Conservation (phyloP, 2,113 vertebrate species). For the Crotalus tigris region DNA sequence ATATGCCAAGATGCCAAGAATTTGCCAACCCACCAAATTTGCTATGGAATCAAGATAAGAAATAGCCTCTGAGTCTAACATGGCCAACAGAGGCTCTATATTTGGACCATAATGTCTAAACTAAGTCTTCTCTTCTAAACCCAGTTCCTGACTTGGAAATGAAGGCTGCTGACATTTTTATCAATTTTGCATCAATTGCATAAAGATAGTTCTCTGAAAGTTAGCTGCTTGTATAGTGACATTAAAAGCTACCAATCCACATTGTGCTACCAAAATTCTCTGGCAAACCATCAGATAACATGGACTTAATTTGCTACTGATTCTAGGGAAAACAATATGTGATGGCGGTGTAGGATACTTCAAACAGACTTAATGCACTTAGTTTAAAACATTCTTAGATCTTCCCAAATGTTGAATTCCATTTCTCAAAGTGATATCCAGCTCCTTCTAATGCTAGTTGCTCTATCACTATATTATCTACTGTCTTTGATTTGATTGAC, state of each 20-base stretch:
- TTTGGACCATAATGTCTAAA: neutral
- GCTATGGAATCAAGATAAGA: neutral
- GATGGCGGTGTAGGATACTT: no score
- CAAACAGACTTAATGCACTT: neutral
- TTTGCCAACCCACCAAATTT: neutral
- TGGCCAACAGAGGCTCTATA: neutral
- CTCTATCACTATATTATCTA: neutral
- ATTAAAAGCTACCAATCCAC: neutral
- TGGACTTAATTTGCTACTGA: neutral
- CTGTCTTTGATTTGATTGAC: neutral
- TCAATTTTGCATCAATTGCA: neutral
- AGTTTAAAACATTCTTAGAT: neutral
- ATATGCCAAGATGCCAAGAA: neutral
- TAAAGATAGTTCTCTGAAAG: neutral
- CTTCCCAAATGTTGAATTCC: neutral
- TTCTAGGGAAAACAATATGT: neutral
- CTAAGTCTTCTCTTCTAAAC: neutral
- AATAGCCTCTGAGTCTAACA: neutral
- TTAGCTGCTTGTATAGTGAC: neutral
- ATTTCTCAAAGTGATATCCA: neutral
- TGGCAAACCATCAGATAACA: neutral
- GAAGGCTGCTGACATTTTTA: neutral
- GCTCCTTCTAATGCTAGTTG: neutral
- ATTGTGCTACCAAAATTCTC: neutral
- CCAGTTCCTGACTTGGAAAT: neutral